Evolutionary conservation across 1,140 invertebrate genomes (phyloP).

Genomic region (Drosophila nasuta): DNA sequence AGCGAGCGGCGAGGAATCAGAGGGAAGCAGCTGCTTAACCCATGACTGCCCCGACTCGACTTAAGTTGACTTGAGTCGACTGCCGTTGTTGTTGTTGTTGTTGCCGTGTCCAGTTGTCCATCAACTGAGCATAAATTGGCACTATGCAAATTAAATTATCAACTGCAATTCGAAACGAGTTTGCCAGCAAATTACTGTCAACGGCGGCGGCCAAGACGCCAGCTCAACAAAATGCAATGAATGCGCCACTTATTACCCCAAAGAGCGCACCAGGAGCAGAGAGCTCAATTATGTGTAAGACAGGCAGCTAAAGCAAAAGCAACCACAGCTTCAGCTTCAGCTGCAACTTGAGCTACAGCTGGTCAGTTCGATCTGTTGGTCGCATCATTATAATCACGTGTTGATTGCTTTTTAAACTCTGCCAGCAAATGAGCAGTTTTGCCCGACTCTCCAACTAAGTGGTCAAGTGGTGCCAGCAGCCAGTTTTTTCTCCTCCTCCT

Average conservation of each 20-base stretch:
- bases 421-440: conserved; percentile 49
- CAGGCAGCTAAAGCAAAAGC: conserved; percentile 52
- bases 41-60: conserved; percentile 28
- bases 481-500: background rate
- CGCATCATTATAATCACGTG: conserved; percentile 83
- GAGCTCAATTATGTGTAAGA: conserved; percentile 76
- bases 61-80: background rate
- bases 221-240: conserved; percentile 73
- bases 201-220: conserved; percentile 50
- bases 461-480: conserved; percentile 28
- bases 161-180: conserved; percentile 71
- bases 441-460: conserved; percentile 19
- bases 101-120: conserved; percentile 56
- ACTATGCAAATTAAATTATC: conserved; percentile 84
- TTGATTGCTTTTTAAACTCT: conserved; percentile 83
- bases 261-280: conserved; percentile 24
- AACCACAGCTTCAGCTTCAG: conserved; percentile 11
- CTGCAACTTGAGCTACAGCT: conserved; percentile 34
- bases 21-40: conserved; percentile 18
- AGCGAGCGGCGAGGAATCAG: conserved; percentile 27
- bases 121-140: conserved; percentile 80
- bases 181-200: conserved; percentile 81
- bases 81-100: background rate
- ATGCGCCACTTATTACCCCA: conserved; percentile 67
- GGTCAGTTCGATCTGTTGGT: conserved; percentile 27